Conservation (phyloP, 2,797 vertebrate species). For the Cirrhinus mrigala region DNA sequence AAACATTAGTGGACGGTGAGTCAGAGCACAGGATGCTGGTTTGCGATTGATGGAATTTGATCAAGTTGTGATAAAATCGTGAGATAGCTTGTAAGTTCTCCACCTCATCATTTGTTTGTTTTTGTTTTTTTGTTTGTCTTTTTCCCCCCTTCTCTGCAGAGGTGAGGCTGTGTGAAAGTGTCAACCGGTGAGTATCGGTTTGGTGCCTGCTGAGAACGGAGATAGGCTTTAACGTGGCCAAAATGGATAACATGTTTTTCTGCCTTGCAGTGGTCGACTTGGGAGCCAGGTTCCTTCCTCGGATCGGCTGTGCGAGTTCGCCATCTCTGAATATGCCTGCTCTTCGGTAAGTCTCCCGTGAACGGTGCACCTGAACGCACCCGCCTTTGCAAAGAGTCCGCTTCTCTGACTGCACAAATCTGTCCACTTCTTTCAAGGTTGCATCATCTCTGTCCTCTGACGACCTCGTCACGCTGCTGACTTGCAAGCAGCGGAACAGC, state of each 20-base stretch:
- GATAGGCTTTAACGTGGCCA: not conserved
- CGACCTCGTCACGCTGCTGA: slow-evolving; percentile 53
- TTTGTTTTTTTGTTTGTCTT: not conserved
- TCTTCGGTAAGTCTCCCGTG: slow-evolving; percentile 57
- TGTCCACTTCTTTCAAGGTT: too few relatives aligned
- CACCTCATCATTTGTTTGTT: not conserved
- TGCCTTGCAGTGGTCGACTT: slow-evolving; percentile 41
- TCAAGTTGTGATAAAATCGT: not conserved
- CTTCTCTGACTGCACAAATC: too few relatives aligned
- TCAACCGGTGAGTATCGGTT: slow-evolving; percentile 13
- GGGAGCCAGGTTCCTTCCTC: not conserved
- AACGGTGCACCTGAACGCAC: accelerated
- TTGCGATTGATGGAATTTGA: not conserved
- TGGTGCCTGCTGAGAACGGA: not conserved
- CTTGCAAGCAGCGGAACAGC: slow-evolving; percentile 55
- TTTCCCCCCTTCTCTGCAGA: not conserved
- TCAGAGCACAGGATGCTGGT: not conserved
- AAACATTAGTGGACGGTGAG: slow-evolving; percentile 41
- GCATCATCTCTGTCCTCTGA: not conserved
- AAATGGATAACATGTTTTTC: not conserved
- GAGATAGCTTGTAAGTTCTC: not conserved
- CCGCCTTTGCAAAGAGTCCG: too few relatives aligned
- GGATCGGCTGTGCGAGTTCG: slow-evolving; percentile 56
- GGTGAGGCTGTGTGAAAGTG: slow-evolving; percentile 11
- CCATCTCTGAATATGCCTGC: slow-evolving; percentile 59